Evolutionary conservation across 2,888 invertebrate species (phyloP).

Genomic region (Axea sp.): DNA sequence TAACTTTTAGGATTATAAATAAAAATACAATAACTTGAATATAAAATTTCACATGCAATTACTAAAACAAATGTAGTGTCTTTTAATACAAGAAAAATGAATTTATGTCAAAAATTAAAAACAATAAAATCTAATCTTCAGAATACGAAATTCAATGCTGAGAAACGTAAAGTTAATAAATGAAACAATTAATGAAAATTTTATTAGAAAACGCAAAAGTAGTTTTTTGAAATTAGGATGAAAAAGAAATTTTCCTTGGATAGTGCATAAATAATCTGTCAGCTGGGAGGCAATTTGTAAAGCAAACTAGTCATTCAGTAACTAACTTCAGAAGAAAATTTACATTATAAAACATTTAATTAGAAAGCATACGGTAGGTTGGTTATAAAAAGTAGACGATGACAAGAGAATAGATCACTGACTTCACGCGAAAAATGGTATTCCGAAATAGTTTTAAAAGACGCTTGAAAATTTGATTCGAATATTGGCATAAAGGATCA

Average conservation of each 20-base stretch:
- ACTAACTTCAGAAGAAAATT: constrained; percentile 34
- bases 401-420: constrained; percentile 13
- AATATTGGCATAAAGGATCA: too few relatives aligned
- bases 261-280: constrained; percentile 35
- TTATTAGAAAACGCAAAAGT: constrained; percentile 5
- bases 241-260: constrained; percentile 24
- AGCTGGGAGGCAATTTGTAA: constrained; percentile 28
- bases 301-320: constrained; percentile 41
- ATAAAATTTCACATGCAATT: too few relatives aligned
- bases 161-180: too few relatives aligned
- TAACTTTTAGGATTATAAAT: too few relatives aligned
- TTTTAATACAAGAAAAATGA: too few relatives aligned
- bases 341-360: constrained; percentile 47
- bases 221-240: constrained; percentile 27
- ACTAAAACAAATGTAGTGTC: too few relatives aligned
- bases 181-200: background rate
- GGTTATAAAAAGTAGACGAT: constrained; percentile 10
- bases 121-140: too few relatives aligned
- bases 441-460: background rate
- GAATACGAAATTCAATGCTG: too few relatives aligned
- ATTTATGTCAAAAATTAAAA: too few relatives aligned
- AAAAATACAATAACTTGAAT: too few relatives aligned
- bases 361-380: constrained; percentile 29
- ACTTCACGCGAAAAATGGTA: constrained; percentile 1
- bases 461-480: background rate